Evolutionary conservation across 2,888 invertebrate genomes (phyloP), one percentile per base, ranked within the genome.

Genomic region (Oegoconia quadripuncta): DNA sequence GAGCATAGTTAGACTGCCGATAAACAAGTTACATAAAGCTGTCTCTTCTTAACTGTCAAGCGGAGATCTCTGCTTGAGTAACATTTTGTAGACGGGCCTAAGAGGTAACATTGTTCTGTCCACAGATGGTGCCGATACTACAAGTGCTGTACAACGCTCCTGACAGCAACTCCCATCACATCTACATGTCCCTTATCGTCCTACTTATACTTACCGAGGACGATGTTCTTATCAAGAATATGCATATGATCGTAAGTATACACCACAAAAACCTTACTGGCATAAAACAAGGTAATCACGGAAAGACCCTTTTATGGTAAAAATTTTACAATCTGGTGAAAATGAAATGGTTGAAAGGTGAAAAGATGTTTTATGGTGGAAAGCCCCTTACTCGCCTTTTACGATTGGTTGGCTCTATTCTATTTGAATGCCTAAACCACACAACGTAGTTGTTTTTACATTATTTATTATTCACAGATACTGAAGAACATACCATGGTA

Each of bases 181-280:
- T 99, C 54, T 99, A 99, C 82, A 98, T 99, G 97, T 97, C 98
- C 0, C 90, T 99, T 2, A 99, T 99, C 48, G 96, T 99, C 20
- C 87, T 99, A 17, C 89, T 99, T 2, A 98, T 99, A 56, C 87
- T 99, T 3, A 98, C 97, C 25, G 99, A 99, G 79, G 99, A 99
- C 73, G 97, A 98, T 52, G 89, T 93, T 1, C 97, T 99, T 63
- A 99, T 98, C 77, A 96, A 95, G 73, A 93, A 92, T 47, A 93
- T 99, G 23, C 99, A 99, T 74, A 93, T 95, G 73, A 95, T 96
- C 72, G 98, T 98, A 81, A 93, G 95, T 90, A 48, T 13, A 25
- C 11, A 2, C n/a, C n/a, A 36, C 22, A 29, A 9, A 13, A 14
- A 14, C 6, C 22, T 7, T 9, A 7, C 6, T 22, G 22, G 18